Evolutionary conservation across 2,888 invertebrate species (phyloP).

Genomic region (Corbicula japonica): DNA sequence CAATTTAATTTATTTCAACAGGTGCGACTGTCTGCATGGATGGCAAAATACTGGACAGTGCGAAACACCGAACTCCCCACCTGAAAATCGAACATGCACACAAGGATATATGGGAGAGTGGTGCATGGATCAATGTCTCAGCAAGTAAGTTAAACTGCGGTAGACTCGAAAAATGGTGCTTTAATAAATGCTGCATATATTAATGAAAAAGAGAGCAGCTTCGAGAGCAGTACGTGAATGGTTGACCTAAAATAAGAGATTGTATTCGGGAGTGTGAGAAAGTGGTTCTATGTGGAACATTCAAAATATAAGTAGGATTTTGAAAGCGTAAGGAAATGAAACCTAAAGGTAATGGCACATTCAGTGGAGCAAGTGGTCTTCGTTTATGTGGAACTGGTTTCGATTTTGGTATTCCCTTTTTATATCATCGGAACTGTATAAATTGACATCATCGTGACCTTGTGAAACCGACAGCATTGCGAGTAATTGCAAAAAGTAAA

Average conservation of each 20-base stretch:
- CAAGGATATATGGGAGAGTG: slow-evolving; percentile 24
- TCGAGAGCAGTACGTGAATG: too few relatives aligned
- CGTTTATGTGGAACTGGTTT: too few relatives aligned
- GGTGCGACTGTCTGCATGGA: slow-evolving; percentile 28
- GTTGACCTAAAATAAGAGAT: neutral
- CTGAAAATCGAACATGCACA: neutral
- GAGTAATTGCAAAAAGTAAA: too few relatives aligned
- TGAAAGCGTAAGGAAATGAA: too few relatives aligned
- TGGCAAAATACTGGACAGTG: slow-evolving; percentile 14
- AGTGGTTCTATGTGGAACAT: neutral
- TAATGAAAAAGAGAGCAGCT: too few relatives aligned
- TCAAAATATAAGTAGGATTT: neutral
- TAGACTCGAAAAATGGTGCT: neutral
- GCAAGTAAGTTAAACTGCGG: neutral
- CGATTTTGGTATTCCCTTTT: too few relatives aligned
- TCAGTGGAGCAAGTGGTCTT: too few relatives aligned
- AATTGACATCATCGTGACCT: too few relatives aligned
- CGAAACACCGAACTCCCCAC: neutral
- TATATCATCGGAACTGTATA: too few relatives aligned
- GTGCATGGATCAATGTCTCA: slow-evolving; percentile 3
- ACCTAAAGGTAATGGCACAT: too few relatives aligned
- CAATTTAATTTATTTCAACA: neutral
- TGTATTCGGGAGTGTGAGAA: neutral
- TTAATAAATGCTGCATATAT: neutral
- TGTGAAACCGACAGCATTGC: too few relatives aligned